Base-by-base conservation (phyloP, 2,797 vertebrate genomes). In the Etheostoma nigrum region DNA sequence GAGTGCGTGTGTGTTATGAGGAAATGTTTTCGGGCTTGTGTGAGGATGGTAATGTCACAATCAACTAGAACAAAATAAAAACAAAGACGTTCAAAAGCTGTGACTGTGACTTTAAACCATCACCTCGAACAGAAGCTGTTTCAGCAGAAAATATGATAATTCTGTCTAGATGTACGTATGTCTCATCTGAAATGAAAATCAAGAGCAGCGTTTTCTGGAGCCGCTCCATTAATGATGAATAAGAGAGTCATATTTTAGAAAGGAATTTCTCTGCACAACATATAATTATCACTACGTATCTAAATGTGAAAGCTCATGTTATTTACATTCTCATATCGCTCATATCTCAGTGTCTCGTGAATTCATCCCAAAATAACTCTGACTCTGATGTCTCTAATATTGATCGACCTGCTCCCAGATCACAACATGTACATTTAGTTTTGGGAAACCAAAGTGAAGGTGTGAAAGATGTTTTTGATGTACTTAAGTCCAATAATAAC, bases 31-130 rank as follows among this genome's bases (percentile, higher is more conserved):
- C 14, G 47, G 54, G 65, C 53, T 15, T 2, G 27, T 57, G 60
- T 13, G 55, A 67, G 33, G 76, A 73, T 19, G 47, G 81, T 72
- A 85, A 78, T 81, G 75, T 75, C 76, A 72, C 0, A 5, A 86
- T 79, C 66, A 66, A 44, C 42, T 0, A 9, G 23, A 70, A 67
- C 47, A 55, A 68, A 79, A 74, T 55, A 25, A 58, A 81, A 84
- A 79, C 54, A 72, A 63, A 83, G 65, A 82, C 53, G 52, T 87
- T 76, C 79, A 72, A 81, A 81, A 71, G 30, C 65, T 51, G 27
- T 19, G 21, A 73, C 73, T 64, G 66, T 57, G 27, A 49, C 65
- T 71, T 79, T 33, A 52, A 74, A 74, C 19, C n/a, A 40, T 33
- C 6, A 16, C 16, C 16, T 53, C 1, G 0, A 53, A 27, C 47